Conservation (phyloP, 2,888 invertebrate species). For the Cantharis lateralis region DNA sequence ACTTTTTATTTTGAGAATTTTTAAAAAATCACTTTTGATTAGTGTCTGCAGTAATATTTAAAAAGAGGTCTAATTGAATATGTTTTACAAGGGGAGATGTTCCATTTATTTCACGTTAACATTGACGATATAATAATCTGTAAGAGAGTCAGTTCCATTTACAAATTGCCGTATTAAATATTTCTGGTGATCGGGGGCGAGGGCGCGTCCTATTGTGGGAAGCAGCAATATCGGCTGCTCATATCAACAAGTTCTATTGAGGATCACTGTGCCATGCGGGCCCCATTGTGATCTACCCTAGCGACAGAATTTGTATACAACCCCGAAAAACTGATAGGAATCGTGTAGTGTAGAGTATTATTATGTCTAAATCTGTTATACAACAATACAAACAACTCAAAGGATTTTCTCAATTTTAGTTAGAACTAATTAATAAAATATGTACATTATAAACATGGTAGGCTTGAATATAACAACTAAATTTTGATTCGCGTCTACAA, state of each 20-base stretch:
- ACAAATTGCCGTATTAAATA: constrained; percentile 53
- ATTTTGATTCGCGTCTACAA: constrained; percentile 32
- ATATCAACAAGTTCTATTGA: constrained; percentile 55
- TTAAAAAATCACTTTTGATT: not conserved
- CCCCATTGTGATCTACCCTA: constrained; percentile 47
- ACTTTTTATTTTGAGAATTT: too few relatives aligned
- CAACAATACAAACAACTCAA: not conserved
- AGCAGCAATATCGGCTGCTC: constrained; percentile 49
- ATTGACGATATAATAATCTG: constrained; percentile 31
- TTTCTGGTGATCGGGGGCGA: constrained; percentile 38
- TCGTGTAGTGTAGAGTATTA: constrained; percentile 22
- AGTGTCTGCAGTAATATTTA: not conserved
- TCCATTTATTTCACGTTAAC: constrained; percentile 30
- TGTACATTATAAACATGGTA: constrained; percentile 12
- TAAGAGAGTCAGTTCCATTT: constrained; percentile 39
- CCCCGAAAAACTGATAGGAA: constrained; percentile 36
- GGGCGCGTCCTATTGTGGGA: constrained; percentile 33
- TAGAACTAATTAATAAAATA: constrained; percentile 24
- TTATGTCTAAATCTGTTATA: constrained; percentile 24
- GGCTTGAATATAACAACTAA: constrained; percentile 28
- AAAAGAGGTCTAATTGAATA: not conserved
- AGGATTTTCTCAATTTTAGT: not conserved
- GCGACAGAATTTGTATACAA: constrained; percentile 50
- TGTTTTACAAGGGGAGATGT: constrained; percentile 28
- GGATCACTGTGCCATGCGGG: constrained; percentile 48